A percentile compares a stretch with the other conserved stretches of the same genome.
Evolutionary conservation across 92 coral and sea anemone species (phyloP).

Genomic region (Micromussa lordhowensis): DNA sequence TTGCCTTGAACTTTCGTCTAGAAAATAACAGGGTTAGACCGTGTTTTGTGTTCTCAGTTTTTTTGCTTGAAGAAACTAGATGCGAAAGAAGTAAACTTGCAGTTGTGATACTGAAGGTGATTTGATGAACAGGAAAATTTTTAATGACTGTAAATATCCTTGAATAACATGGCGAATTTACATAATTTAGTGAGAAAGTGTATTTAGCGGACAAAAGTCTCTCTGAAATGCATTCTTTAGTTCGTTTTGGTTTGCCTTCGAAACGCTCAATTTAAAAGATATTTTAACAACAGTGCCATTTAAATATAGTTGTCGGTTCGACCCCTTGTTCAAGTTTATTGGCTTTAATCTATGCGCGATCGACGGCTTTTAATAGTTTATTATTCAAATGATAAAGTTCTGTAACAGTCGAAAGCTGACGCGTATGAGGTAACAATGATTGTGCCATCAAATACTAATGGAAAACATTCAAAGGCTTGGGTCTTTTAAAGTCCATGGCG

Average conservation of each 20-base stretch:
- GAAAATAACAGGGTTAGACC: background rate
- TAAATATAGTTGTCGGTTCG: background rate
- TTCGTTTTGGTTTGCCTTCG: conserved; percentile 29
- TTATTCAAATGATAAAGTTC: conserved; percentile 36
- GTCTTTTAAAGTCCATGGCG: conserved; percentile 8
- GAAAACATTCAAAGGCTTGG: background rate
- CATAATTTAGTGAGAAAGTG: conserved; percentile 55
- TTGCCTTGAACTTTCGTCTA: background rate
- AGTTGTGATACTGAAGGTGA: background rate
- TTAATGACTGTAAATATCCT: conserved; percentile 18
- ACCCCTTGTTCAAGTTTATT: conserved; percentile 8
- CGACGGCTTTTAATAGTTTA: conserved; percentile 27
- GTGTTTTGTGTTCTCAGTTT: background rate
- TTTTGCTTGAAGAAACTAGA: conserved; percentile 1
- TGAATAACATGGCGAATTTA: conserved; percentile 35
- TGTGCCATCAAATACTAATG: conserved; percentile 24
- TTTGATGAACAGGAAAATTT: conserved; percentile 24
- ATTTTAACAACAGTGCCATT: conserved; percentile 14
- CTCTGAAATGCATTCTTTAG: conserved; percentile 38
- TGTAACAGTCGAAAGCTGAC: conserved; percentile 27
- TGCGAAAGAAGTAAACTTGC: background rate
- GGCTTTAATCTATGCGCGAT: conserved; percentile 30
- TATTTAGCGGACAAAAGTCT: conserved; percentile 50
- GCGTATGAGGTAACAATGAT: conserved; percentile 22
- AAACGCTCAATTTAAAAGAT: conserved; percentile 18